Conservation (phyloP, 2,888 invertebrate genomes). For the Torymus auratus region DNA sequence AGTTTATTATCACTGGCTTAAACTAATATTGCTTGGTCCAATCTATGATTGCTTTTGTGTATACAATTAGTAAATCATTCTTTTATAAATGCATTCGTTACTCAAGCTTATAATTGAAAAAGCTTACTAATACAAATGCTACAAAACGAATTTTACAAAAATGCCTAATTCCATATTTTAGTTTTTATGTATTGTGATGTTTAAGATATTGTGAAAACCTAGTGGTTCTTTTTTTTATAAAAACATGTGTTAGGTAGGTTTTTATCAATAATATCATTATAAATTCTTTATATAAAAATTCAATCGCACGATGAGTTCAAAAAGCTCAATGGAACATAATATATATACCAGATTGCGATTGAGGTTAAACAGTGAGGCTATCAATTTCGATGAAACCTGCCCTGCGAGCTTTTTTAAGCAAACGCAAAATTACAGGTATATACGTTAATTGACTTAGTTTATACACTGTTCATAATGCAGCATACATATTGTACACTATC, state of each 20-base stretch:
- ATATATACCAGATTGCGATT: slow-evolving; percentile 13
- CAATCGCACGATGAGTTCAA: slow-evolving; percentile 18
- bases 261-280: slow-evolving; percentile 20
- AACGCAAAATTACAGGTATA: slow-evolving; percentile 47
- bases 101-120: slow-evolving; percentile 7
- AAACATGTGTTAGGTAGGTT: slow-evolving; percentile 22
- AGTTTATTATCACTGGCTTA: slow-evolving; percentile 22
- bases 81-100: slow-evolving; percentile 4
- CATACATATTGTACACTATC: slow-evolving; percentile 46
- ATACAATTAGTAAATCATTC: slow-evolving; percentile 27
- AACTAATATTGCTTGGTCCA: slow-evolving; percentile 51
- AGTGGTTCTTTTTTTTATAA: slow-evolving; percentile 13
- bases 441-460: slow-evolving; percentile 67
- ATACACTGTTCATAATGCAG: slow-evolving; percentile 62
- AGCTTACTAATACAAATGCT: background rate
- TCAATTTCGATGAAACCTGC: slow-evolving; percentile 49
- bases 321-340: slow-evolving; percentile 20
- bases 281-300: slow-evolving; percentile 51
- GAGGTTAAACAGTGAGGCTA: slow-evolving; percentile 39
- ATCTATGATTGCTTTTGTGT: slow-evolving; percentile 32
- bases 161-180: too few relatives aligned
- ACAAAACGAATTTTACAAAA: slow-evolving; percentile 23
- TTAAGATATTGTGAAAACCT: background rate
- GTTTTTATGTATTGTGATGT: too few relatives aligned
- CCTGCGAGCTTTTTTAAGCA: slow-evolving; percentile 45